Conservation (phyloP, 2,888 invertebrate species). For the Boloria euphrosyne region DNA sequence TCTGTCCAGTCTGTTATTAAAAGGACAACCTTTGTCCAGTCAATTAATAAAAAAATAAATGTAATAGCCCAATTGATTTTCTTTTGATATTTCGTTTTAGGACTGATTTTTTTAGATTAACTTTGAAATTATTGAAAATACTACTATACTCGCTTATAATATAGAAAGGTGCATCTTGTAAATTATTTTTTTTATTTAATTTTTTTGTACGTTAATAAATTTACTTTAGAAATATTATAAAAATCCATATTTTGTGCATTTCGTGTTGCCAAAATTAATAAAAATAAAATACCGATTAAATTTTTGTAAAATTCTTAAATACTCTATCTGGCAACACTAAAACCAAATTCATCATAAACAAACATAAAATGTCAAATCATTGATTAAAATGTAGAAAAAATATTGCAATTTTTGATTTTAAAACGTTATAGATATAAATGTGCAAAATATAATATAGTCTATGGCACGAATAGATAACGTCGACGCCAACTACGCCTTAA, state of each 20-base stretch:
- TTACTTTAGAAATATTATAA: not conserved
- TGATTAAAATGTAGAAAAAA: not conserved
- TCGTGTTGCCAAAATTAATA: not conserved
- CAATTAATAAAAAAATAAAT: no score
- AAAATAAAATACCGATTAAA: not conserved
- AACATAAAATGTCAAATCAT: not conserved
- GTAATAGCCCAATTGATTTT: no score
- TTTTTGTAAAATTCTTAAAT: not conserved
- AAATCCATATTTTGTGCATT: slow-evolving; percentile 10
- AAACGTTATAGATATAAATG: slow-evolving; percentile 8
- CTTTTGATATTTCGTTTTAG: no score
- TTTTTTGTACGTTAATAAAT: no score
- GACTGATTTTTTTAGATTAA: no score
- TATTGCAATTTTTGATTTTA: not conserved
- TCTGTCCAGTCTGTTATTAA: no score
- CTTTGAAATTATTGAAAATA: no score
- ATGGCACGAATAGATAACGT: slow-evolving; percentile 35
- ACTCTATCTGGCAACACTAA: not conserved
- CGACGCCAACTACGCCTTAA: slow-evolving; percentile 25
- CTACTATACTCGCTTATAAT: no score
- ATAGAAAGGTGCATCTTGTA: no score
- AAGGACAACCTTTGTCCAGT: no score
- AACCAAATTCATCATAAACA: slow-evolving; percentile 2
- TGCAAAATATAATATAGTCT: slow-evolving; percentile 17
- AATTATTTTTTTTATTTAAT: no score